Conservation (phyloP, 2,888 invertebrate genomes). For the Agrotis clavis region DNA sequence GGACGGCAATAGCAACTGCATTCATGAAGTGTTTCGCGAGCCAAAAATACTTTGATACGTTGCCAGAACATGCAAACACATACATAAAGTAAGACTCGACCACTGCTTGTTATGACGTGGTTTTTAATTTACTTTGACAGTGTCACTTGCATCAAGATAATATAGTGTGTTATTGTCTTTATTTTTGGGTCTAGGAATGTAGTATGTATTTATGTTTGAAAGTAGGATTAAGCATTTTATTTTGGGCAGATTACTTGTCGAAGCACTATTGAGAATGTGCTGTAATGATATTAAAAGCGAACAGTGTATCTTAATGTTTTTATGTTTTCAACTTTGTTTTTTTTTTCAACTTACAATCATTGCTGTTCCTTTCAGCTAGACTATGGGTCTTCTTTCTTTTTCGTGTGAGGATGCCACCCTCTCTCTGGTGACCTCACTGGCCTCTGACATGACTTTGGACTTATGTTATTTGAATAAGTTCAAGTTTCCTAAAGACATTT, state of each 20-base stretch:
- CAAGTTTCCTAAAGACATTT: too few relatives aligned
- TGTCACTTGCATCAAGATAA: slow-evolving; percentile 28
- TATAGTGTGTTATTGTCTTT: slow-evolving; percentile 32
- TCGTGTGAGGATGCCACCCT: too few relatives aligned
- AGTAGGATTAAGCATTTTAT: not conserved
- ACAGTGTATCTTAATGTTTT: too few relatives aligned
- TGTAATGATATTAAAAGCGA: too few relatives aligned
- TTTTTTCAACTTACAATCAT: too few relatives aligned
- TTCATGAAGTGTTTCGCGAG: slow-evolving; percentile 84
- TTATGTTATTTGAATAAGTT: too few relatives aligned
- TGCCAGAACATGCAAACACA: slow-evolving; percentile 86
- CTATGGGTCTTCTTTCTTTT: too few relatives aligned
- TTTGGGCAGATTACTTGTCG: not conserved
- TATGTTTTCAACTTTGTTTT: too few relatives aligned
- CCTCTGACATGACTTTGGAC: too few relatives aligned
- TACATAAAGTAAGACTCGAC: slow-evolving; percentile 75
- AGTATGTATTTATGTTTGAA: not conserved
- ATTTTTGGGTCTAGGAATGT: slow-evolving; percentile 11
- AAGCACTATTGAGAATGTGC: too few relatives aligned
- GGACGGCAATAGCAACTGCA: slow-evolving; percentile 81
- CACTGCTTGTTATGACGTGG: slow-evolving; percentile 69
- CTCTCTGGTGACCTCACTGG: too few relatives aligned
- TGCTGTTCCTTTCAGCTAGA: too few relatives aligned
- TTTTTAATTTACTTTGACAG: slow-evolving; percentile 68
- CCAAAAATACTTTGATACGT: slow-evolving; percentile 89